Base-by-base conservation (phyloP, 2,888 invertebrate genomes). In the Amaurobius ferox region DNA sequence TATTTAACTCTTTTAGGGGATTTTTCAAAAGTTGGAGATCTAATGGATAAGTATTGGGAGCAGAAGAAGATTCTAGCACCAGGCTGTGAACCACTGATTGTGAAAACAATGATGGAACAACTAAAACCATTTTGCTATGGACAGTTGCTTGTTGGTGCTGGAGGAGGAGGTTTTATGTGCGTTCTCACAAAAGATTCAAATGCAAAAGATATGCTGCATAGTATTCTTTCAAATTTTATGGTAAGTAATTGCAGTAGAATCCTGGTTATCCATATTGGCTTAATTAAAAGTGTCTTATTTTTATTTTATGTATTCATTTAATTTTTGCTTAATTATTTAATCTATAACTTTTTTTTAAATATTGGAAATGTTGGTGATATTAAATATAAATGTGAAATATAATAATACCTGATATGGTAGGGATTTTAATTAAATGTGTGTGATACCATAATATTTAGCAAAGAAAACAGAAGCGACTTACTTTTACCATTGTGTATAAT, bases 1-100 rank as follows among this genome's bases (percentile, higher is more conserved):
- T 28, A 67, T 32, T 32, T 26, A 35, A 3, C 39, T 62, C 29
- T 88, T 80, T 76, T 89, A 91, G 91, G 91, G 80, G 90, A 92
- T 88, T 87, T 92, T 67, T 88, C 88, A 26, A 86, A 76, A 29
- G 89, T 92, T 7, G 92, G 92, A 16, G 39, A 83, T n/a, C 90
- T 91, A 76, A 90, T 92, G 86, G 89, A 90, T 68, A 87, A 79
- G 3, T 92, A 92, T 89, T 92, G 92, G 92, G 86, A 90, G 78
- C 90, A 91, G 89, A 92, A 92, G 90, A 91, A 91, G 83, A 86
- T 89, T 6, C 90, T 92, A 90, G 92, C 92, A 0, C 91, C 92
- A 0, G 92, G 92, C 2, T 91, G 91, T 89, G 91, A 92, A 88
- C 91, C 92, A 0, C 88, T 88, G n/a, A 88, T 89, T 23, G 90